phyloP scores from a whole-genome alignment of 2,113 vertebrate genomes.

The Pteronura brasiliensis region DNA sequence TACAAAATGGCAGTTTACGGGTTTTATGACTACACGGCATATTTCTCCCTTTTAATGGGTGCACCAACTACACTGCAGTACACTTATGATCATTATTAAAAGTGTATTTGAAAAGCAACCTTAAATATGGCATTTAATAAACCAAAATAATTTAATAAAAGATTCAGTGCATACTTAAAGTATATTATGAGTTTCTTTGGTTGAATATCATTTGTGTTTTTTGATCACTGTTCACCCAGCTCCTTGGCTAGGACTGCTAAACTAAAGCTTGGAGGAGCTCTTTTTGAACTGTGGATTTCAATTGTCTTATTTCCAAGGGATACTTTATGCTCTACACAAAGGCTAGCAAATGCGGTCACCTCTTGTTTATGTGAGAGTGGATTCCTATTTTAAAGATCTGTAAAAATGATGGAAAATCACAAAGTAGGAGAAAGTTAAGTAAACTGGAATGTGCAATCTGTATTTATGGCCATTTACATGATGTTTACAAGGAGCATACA shows the following conservation, averaged over 20 bases:
- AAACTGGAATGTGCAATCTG: background rate
- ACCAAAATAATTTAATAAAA: conserved; percentile 55
- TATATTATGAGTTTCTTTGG: background rate
- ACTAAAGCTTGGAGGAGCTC: background rate
- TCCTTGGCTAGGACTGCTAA: background rate
- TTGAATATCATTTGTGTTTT: conserved; percentile 31
- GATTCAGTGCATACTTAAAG: conserved; percentile 39
- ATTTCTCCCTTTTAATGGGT: conserved; percentile 42
- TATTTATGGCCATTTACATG: background rate
- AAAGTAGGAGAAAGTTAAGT: conserved; percentile 17
- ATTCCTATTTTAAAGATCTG: background rate
- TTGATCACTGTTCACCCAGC: conserved; percentile 22
- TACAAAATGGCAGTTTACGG: conserved; percentile 30
- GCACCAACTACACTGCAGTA: background rate
- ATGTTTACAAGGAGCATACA: background rate
- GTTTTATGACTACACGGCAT: background rate
- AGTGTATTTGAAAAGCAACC: conserved; percentile 29
- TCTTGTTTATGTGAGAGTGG: background rate
- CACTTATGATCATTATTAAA: background rate
- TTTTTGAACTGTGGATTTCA: background rate
- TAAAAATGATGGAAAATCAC: background rate
- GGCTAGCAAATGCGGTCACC: background rate
- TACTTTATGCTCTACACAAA: background rate
- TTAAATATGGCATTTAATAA: conserved; percentile 27
- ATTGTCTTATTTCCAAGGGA: background rate